Conservation (phyloP, 2,888 invertebrate genomes). For the Caenorhabditis panamensis region DNA sequence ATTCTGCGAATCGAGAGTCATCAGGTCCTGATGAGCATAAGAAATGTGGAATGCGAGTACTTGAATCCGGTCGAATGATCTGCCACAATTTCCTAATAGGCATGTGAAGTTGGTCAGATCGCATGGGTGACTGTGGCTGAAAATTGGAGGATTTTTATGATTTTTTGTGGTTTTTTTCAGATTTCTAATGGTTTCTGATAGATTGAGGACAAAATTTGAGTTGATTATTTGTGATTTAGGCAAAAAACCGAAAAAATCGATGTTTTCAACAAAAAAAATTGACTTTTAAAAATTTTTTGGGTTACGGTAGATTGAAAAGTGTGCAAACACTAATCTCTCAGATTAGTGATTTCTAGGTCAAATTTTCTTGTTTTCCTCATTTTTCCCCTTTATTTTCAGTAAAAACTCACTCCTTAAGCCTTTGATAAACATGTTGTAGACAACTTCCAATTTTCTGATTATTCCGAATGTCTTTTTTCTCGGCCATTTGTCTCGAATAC, state of each 20-base stretch:
- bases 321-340: no score
- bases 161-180: neutral
- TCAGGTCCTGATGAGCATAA: conserved; percentile 68
- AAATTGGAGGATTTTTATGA: neutral
- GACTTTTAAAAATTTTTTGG: neutral
- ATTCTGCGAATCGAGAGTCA: conserved; percentile 19
- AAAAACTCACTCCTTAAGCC: conserved; percentile 37
- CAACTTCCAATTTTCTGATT: conserved; percentile 31
- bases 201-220: neutral
- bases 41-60: conserved; percentile 69
- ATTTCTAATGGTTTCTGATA: no score
- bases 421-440: neutral
- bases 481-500: conserved; percentile 16
- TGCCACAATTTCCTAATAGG: conserved; percentile 36
- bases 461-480: conserved; percentile 4
- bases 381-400: neutral
- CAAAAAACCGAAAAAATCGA: neutral
- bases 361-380: neutral
- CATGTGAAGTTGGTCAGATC: conserved; percentile 36
- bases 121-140: conserved; percentile 31
- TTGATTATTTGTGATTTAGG: neutral
- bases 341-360: no score
- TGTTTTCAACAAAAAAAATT: neutral
- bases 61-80: conserved; percentile 51
- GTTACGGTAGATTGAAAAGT: neutral